Conservation (phyloP, 2,888 invertebrate species). For the Cheilosia soror region DNA sequence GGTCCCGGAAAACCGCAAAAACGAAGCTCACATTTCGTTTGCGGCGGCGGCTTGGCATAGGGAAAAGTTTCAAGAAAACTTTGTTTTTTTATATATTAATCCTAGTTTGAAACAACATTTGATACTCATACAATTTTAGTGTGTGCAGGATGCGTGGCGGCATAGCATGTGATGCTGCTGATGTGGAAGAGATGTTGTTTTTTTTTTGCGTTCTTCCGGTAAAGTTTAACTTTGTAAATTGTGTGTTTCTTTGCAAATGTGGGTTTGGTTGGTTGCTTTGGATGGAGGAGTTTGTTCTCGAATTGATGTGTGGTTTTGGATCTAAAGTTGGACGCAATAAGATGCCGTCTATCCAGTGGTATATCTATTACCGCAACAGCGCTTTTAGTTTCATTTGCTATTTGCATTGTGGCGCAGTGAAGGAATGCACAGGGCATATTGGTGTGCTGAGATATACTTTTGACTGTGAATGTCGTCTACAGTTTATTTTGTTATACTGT, state of each 20-base stretch:
- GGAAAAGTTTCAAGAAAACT: constrained; percentile 27
- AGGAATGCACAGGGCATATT: too few species aligned
- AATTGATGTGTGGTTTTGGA: too few species aligned
- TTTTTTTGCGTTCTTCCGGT: not conserved
- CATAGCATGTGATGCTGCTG: constrained; percentile 4
- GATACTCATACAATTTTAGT: not conserved
- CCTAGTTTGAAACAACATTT: constrained; percentile 26
- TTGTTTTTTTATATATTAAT: constrained; percentile 41
- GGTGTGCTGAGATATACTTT: too few species aligned
- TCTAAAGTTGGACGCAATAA: too few species aligned
- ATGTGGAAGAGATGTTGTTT: not conserved
- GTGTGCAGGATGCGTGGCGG: constrained; percentile 13
- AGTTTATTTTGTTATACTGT: too few species aligned
- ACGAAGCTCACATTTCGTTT: constrained; percentile 38
- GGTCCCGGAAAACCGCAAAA: not conserved
- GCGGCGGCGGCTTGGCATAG: not conserved
- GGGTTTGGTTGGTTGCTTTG: not conserved
- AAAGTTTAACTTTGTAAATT: not conserved
- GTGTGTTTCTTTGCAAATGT: not conserved
- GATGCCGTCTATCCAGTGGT: too few species aligned
- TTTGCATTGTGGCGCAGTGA: too few species aligned
- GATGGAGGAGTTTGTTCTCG: not conserved
- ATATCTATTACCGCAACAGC: too few species aligned
- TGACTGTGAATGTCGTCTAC: too few species aligned
- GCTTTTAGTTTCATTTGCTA: too few species aligned